A percentile compares a stretch with the other conserved stretches of the same genome.
Evolutionary conservation across 2,888 invertebrate species (phyloP).

Genomic region (Stenichneumon culpator): DNA sequence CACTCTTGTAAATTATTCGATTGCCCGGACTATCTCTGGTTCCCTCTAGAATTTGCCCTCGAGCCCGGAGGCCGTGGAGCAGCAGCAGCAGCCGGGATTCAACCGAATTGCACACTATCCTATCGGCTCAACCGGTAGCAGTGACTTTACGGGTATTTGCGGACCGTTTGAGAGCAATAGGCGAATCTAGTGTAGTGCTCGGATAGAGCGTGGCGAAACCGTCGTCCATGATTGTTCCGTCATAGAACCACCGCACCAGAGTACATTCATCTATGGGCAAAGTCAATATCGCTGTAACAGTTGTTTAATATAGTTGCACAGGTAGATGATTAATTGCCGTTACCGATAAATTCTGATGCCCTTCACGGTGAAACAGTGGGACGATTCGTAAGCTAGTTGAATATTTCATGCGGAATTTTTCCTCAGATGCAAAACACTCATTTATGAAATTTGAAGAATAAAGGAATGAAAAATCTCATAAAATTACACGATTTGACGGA

Average conservation of each 20-base stretch:
- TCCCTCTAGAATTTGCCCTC: conserved; percentile 25
- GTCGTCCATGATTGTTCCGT: conserved; percentile 41
- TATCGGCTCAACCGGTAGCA: conserved; percentile 13
- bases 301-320: background rate
- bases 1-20: conserved; percentile 60
- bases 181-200: conserved; percentile 23
- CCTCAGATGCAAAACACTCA: too few species aligned
- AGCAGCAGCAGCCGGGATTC: conserved; percentile 27
- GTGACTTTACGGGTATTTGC: conserved; percentile 48
- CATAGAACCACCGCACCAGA: background rate
- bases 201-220: conserved; percentile 7
- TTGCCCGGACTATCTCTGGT: conserved; percentile 29
- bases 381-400: too few species aligned
- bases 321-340: too few species aligned
- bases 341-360: background rate
- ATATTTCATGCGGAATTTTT: too few species aligned
- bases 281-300: background rate
- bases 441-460: too few species aligned
- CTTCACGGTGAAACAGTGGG: too few species aligned
- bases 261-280: background rate
- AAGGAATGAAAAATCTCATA: too few species aligned
- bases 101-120: conserved; percentile 37
- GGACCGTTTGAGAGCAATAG: conserved; percentile 21
- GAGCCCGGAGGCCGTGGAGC: conserved; percentile 16
- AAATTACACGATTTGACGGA: too few species aligned